Base-by-base conservation (phyloP, 2,888 invertebrate species). In the Anoplius nigerrimus region DNA sequence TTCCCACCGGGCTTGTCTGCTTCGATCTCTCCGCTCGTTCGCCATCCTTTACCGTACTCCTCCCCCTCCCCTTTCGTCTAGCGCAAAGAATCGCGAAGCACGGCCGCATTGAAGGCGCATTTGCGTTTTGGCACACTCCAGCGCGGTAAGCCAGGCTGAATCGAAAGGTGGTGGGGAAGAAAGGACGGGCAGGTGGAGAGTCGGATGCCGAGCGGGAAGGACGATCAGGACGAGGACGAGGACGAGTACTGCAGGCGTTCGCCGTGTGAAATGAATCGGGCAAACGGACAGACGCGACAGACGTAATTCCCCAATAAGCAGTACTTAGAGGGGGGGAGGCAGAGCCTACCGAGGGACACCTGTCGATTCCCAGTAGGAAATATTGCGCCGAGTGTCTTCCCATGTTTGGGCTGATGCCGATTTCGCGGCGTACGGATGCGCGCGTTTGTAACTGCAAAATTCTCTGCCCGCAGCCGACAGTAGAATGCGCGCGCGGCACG, bases 271-370 rank as follows among this genome's bases (percentile, higher is more conserved):
- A 84, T 84, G 81, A 84, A 82, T 82, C 82, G 79, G 78, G 82
- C 82, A 84, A 84, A 84, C 83, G 81, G 81, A 82, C 81, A 82
- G 82, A 85, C 85, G 85, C 84, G 86, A 84, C 81, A 84, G 82
- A 84, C 83, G 83, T 87, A 87, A 87, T 87, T 86, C 85, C 81
- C 72, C 73, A 69, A 76, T 81, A 83, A 87, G 86, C 83, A 81
- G 82, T 85, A 82, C 82, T 87, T 83, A 80, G 76, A 72, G 76
- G 78, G 72, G 48, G 48, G 42, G 6, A 42, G 8, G 8, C 42
- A 42, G 8, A 69, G 67, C 72, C 69, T 70, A 66, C 68, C 66
- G 21, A 55, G 76, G 72, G 76, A 82, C 87, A 87, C 84, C 87
- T 86, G 87, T 83, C 86, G 82, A 85, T 87, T 86, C 83, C 79